phyloP scores from a whole-genome alignment of 2,888 invertebrate genomes.

The Calameuta idolon region DNA sequence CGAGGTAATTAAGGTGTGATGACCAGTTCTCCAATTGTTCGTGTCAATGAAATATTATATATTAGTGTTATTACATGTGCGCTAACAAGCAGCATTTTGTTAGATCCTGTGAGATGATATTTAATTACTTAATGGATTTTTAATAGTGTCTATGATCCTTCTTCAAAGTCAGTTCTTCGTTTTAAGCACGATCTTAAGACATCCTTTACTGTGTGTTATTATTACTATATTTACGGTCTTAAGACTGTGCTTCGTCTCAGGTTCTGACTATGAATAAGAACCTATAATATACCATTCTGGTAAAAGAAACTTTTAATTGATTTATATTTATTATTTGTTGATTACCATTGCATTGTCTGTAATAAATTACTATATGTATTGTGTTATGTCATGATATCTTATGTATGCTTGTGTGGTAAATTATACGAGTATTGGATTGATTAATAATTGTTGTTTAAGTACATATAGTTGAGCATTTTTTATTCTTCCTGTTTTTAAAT shows the following conservation, averaged over 20 bases:
- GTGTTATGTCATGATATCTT: neutral
- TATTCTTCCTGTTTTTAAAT: neutral
- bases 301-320: neutral
- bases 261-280: too few relatives aligned
- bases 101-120: neutral
- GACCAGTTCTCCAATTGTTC: neutral
- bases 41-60: neutral
- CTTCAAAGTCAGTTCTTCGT: too few relatives aligned
- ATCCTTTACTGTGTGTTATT: too few relatives aligned
- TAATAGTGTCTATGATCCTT: neutral
- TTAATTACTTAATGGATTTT: neutral
- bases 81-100: neutral
- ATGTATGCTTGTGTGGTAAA: neutral
- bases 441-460: neutral
- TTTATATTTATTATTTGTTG: neutral
- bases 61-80: neutral
- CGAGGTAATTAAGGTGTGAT: neutral
- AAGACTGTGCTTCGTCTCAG: too few relatives aligned
- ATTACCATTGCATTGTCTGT: neutral
- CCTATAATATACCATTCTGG: neutral
- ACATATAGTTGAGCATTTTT: neutral
- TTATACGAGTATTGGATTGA: neutral
- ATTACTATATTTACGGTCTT: too few relatives aligned
- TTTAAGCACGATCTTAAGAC: too few relatives aligned
- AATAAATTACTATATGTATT: neutral